Conservation (phyloP, 2,888 invertebrate genomes). For the Stegophylla sp. region DNA sequence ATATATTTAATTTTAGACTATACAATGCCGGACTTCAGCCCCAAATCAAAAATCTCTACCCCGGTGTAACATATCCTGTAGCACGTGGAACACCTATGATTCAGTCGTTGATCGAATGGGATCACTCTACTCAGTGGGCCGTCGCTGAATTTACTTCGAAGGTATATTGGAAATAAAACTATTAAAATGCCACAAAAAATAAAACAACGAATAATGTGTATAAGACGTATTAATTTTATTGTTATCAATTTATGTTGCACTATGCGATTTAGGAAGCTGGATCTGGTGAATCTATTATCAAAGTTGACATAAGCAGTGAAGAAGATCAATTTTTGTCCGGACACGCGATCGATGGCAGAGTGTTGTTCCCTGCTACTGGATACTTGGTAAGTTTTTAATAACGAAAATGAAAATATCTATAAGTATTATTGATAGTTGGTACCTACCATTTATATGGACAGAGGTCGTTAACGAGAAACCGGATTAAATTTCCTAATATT, state of each 20-base stretch:
- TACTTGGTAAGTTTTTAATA: conserved; percentile 74
- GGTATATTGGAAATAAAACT: conserved; percentile 61
- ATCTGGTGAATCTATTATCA: conserved; percentile 80
- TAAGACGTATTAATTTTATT: background rate
- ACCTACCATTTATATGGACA: too few species aligned
- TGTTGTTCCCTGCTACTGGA: conserved; percentile 93
- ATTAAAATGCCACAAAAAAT: background rate
- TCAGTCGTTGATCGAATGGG: conserved; percentile 86
- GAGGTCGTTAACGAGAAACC: too few species aligned
- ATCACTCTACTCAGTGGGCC: conserved; percentile 87
- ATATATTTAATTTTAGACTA: conserved; percentile 68
- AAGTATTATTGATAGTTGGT: too few species aligned
- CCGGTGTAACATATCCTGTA: conserved; percentile 82
- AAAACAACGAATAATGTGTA: background rate
- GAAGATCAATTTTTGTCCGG: conserved; percentile 79
- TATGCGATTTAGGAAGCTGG: conserved; percentile 71
- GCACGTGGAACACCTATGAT: conserved; percentile 90
- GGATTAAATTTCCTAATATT: too few species aligned
- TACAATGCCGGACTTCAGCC: conserved; percentile 83
- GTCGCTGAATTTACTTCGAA: conserved; percentile 79
- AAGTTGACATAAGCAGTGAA: conserved; percentile 77
- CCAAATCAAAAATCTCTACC: conserved; percentile 75
- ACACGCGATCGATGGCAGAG: conserved; percentile 90
- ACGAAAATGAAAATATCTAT: too few species aligned
- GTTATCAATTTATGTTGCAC: conserved; percentile 62